These are phyloP conservation scores for Brachionus rotundiformis DNA, from an alignment of 1,140 invertebrate species.

Conservation along the genomic window DNA sequence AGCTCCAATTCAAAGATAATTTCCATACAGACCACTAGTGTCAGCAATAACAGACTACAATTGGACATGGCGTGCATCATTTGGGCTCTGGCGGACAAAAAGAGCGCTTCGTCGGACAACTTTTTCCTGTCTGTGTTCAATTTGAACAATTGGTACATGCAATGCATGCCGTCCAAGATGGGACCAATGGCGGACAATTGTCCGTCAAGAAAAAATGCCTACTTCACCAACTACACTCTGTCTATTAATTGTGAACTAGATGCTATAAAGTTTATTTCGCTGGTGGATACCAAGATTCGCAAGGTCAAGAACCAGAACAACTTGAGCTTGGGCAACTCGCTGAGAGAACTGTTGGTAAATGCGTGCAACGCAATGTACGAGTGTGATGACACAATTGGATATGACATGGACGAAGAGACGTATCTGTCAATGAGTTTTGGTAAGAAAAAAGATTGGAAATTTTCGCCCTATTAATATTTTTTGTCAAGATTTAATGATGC, in stretches of 20 bases:
- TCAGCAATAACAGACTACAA: slow-evolving; percentile 5
- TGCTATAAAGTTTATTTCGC: slow-evolving; percentile 1
- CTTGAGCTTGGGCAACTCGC: slow-evolving; percentile 1
- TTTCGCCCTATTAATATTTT: neutral
- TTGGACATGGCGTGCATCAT: neutral
- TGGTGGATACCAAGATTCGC: slow-evolving; percentile 7
- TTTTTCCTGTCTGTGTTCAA: slow-evolving; percentile 8
- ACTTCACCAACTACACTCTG: neutral
- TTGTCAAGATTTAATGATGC: slow-evolving; percentile 19
- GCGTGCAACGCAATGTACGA: neutral
- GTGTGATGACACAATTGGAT: neutral
- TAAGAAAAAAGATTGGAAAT: neutral
- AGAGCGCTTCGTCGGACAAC: neutral
- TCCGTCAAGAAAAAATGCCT: slow-evolving; percentile 8
- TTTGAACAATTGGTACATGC: slow-evolving; percentile 41
- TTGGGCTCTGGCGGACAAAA: slow-evolving; percentile 22
- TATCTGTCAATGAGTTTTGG: slow-evolving; percentile 40
- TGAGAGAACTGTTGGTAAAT: neutral
- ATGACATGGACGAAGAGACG: slow-evolving; percentile 4
- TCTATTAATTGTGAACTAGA: slow-evolving; percentile 14
- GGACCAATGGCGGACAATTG: neutral
- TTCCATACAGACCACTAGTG: neutral
- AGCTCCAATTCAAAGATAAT: slow-evolving; percentile 28
- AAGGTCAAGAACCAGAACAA: slow-evolving; percentile 30
- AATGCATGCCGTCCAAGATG: slow-evolving; percentile 28